These are phyloP conservation scores for Thunnus albacares DNA, from an alignment of 2,797 vertebrate genomes.

Conservation along the genomic window DNA sequence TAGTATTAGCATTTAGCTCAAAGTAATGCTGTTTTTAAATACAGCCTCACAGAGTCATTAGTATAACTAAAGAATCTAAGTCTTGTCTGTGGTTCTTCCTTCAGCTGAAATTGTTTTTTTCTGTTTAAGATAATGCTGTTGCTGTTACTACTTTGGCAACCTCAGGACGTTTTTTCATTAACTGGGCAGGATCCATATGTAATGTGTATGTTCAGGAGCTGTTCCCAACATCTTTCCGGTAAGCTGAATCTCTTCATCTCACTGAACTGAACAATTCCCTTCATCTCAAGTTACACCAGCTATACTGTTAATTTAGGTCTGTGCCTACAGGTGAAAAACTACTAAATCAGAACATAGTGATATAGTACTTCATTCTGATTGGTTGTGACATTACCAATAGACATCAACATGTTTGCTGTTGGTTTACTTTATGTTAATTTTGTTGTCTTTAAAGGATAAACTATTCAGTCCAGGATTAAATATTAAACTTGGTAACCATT, in stretches of 20 bases:
- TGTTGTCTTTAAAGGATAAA: no score
- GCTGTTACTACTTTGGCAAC: conserved; percentile 79
- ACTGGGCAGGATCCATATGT: conserved; percentile 72
- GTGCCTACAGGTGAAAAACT: neutral
- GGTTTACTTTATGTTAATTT: no score
- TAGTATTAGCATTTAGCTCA: no score
- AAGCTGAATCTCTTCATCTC: conserved; percentile 32
- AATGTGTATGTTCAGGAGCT: conserved; percentile 86
- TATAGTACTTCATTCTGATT: no score
- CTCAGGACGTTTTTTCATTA: conserved; percentile 79
- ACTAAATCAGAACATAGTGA: no score
- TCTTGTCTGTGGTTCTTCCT: neutral
- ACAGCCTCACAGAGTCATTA: no score
- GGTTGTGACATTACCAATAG: no score
- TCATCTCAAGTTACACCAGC: neutral
- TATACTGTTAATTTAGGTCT: no score
- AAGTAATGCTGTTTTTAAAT: no score
- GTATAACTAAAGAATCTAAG: no score
- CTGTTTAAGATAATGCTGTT: conserved; percentile 68
- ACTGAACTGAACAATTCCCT: neutral
- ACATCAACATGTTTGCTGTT: no score
- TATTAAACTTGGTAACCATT: neutral
- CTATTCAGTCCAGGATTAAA: neutral
- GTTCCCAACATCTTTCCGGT: conserved; percentile 88
- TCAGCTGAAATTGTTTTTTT: neutral